These are phyloP conservation scores for Drosophila obscura DNA, from an alignment of 1,140 invertebrate genomes.

Conservation along the genomic window DNA sequence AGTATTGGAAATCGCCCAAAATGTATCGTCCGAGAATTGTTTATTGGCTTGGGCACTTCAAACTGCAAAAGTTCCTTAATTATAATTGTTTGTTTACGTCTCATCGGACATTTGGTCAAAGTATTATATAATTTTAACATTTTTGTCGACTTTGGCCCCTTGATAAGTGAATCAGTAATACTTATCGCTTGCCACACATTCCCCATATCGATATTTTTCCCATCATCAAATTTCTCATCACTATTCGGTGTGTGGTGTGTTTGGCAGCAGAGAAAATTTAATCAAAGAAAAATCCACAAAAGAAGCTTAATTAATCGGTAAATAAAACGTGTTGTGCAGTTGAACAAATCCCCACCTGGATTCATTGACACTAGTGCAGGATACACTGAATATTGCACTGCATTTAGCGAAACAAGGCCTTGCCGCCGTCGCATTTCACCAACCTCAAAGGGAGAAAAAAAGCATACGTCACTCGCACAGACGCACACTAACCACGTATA, in stretches of 20 bases:
- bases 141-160: too few relatives aligned
- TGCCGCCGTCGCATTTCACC: conserved; percentile 47
- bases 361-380: conserved; percentile 4
- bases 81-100: too few relatives aligned
- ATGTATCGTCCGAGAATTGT: conserved; percentile 9
- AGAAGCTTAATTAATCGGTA: conserved; percentile 52
- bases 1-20: conserved; percentile 26
- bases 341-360: conserved; percentile 14
- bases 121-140: too few relatives aligned
- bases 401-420: conserved; percentile 46
- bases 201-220: conserved; percentile 33
- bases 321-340: conserved; percentile 58
- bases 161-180: neutral
- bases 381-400: neutral
- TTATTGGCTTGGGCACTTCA: neutral
- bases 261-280: conserved; percentile 71
- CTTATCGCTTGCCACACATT: conserved; percentile 17
- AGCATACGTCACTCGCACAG: conserved; percentile 76
- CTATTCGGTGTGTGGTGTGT: conserved; percentile 68
- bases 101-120: too few relatives aligned
- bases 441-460: conserved; percentile 61
- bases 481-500: conserved; percentile 47
- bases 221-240: conserved; percentile 57
- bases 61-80: too few relatives aligned
- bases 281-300: conserved; percentile 55